These are phyloP conservation scores for Pontoporia blainvillei DNA, from an alignment of 2,113 vertebrate species.

Conservation along the genomic window DNA sequence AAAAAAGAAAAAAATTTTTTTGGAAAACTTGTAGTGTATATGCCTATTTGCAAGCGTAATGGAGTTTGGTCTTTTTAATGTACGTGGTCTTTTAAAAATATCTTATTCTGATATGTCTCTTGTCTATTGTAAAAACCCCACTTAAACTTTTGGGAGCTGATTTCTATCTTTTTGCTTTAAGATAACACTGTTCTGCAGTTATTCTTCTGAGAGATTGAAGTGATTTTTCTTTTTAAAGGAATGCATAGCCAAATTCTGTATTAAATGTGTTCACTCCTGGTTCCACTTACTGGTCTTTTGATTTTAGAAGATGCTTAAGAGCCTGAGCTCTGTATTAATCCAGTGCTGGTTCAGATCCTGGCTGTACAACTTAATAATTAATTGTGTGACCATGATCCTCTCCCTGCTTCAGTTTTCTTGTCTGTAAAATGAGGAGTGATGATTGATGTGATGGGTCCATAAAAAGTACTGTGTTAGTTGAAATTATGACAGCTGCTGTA, in stretches of 20 bases:
- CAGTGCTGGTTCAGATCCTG: not conserved
- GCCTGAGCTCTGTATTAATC: not conserved
- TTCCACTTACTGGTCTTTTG: not conserved
- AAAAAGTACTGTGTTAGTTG: not conserved
- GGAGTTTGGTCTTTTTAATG: not conserved
- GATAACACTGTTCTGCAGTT: not conserved
- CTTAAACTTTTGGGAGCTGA: not conserved
- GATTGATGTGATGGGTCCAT: not conserved
- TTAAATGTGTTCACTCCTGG: not conserved
- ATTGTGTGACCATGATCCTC: not conserved
- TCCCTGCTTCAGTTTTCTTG: not conserved
- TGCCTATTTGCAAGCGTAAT: not conserved
- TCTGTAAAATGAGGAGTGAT: not conserved
- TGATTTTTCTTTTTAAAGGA: not conserved
- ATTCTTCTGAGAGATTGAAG: not conserved
- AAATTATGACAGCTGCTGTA: not conserved
- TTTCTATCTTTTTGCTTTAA: not conserved
- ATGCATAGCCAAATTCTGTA: not conserved
- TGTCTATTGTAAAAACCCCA: not conserved
- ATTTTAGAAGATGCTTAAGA: not conserved
- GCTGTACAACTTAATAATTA: not conserved
- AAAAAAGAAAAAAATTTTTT: not conserved
- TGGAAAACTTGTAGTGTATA: not conserved
- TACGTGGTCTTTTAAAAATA: not conserved
- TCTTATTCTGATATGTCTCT: not conserved